These are phyloP conservation scores for Sinocyclocheilus maitianheensis DNA, from an alignment of 2,113 vertebrate species.

Conservation along the genomic window DNA sequence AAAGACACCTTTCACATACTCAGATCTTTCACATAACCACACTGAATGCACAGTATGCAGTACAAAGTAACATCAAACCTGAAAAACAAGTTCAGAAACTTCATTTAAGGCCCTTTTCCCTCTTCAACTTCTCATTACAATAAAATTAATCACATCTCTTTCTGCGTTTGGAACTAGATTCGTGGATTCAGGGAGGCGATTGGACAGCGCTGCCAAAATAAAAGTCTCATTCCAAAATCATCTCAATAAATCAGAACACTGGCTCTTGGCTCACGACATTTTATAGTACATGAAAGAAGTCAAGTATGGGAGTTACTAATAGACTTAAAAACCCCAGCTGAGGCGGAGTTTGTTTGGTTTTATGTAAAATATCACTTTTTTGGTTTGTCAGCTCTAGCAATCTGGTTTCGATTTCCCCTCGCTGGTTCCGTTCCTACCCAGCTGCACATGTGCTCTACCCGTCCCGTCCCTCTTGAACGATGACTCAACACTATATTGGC, in stretches of 20 bases:
- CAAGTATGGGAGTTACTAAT: neutral
- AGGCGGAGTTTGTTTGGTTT: constrained; percentile 24
- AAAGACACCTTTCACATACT: neutral
- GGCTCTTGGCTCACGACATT: neutral
- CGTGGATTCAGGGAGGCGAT: neutral
- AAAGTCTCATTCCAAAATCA: constrained; percentile 19
- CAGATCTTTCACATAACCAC: neutral
- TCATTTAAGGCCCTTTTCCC: neutral
- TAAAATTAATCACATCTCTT: constrained; percentile 9
- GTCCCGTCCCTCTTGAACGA: neutral
- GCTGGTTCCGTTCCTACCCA: neutral
- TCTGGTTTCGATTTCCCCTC: constrained; percentile 68
- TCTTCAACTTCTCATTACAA: neutral
- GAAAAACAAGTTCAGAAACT: neutral
- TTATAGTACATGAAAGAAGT: constrained; percentile 13
- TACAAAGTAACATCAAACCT: neutral
- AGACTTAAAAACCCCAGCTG: neutral
- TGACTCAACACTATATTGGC: neutral
- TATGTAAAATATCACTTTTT: constrained; percentile 17
- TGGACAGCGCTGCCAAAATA: constrained; percentile 4
- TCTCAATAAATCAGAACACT: constrained; percentile 8
- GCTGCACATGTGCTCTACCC: neutral
- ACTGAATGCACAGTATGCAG: neutral
- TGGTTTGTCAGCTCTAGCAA: constrained; percentile 31
- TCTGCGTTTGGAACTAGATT: neutral